These are phyloP conservation scores for Typhlichthys subterraneus DNA, from an alignment of 2,797 vertebrate species.

Conservation along the genomic window DNA sequence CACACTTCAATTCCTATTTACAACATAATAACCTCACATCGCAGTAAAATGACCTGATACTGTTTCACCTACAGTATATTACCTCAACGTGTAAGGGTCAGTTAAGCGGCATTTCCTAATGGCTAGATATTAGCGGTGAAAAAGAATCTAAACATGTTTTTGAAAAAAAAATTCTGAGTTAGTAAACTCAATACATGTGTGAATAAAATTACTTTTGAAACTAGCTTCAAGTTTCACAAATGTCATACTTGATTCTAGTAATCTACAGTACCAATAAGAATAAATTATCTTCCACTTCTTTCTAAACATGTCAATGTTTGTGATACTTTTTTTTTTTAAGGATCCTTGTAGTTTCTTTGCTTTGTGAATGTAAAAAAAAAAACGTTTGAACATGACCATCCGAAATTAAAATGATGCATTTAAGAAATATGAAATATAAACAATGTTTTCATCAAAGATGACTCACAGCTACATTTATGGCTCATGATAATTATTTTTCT, in stretches of 20 bases:
- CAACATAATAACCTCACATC: slow-evolving; percentile 45
- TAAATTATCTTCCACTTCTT: too few relatives aligned
- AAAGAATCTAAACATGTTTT: too few relatives aligned
- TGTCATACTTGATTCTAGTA: too few relatives aligned
- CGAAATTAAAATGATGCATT: background rate
- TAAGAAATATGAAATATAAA: background rate
- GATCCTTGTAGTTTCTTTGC: too few relatives aligned
- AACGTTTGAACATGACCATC: too few relatives aligned
- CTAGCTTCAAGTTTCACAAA: too few relatives aligned
- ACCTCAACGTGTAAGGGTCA: slow-evolving; percentile 8
- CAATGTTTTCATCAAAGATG: background rate
- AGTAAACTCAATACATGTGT: background rate
- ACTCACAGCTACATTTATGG: background rate
- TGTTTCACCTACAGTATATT: background rate
- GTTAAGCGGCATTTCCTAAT: background rate
- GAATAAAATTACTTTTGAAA: background rate
- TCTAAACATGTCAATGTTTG: too few relatives aligned
- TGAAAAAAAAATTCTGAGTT: too few relatives aligned
- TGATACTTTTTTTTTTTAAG: too few relatives aligned
- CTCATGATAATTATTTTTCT: background rate
- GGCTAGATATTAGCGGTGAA: too few relatives aligned
- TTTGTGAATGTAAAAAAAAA: too few relatives aligned
- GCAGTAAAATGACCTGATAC: slow-evolving; percentile 14
- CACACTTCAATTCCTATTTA: slow-evolving; percentile 51
- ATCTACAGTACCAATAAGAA: too few relatives aligned